Evolutionary conservation across 2,113 vertebrate species (phyloP).

Genomic region (Chaetops frenatus): DNA sequence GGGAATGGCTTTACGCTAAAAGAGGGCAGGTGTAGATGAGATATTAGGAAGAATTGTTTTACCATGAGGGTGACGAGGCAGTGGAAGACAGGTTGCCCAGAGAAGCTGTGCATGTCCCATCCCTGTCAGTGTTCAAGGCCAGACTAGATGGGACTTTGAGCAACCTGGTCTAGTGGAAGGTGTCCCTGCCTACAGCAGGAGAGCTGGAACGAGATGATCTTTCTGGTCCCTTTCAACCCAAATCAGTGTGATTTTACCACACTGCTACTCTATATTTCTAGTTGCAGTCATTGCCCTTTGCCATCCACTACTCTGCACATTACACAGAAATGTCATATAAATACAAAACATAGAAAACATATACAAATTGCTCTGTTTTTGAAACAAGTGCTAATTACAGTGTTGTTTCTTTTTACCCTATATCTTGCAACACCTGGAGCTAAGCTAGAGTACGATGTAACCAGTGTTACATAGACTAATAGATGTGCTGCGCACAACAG

Average conservation of each 20-base stretch:
- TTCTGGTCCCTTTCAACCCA: background rate
- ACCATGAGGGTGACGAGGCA: background rate
- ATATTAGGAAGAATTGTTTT: background rate
- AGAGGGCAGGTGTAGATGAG: background rate
- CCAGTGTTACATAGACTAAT: background rate
- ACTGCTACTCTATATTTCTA: background rate
- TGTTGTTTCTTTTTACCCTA: background rate
- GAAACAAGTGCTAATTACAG: background rate
- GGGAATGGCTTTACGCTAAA: background rate
- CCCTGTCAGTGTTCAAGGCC: background rate
- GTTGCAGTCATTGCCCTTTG: background rate
- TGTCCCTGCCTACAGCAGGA: background rate
- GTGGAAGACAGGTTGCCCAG: background rate
- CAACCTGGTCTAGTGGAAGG: background rate
- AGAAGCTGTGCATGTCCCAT: background rate
- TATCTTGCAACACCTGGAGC: background rate
- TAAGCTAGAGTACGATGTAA: accelerated
- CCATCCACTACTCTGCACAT: background rate
- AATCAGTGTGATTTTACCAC: background rate
- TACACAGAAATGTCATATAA: background rate
- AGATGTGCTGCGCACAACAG: background rate
- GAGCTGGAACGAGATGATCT: background rate
- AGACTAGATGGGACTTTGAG: background rate
- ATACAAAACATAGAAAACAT: background rate
- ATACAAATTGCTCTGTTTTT: background rate